phyloP scores from a whole-genome alignment of 2,888 invertebrate genomes.

The Tethea ocularis region DNA sequence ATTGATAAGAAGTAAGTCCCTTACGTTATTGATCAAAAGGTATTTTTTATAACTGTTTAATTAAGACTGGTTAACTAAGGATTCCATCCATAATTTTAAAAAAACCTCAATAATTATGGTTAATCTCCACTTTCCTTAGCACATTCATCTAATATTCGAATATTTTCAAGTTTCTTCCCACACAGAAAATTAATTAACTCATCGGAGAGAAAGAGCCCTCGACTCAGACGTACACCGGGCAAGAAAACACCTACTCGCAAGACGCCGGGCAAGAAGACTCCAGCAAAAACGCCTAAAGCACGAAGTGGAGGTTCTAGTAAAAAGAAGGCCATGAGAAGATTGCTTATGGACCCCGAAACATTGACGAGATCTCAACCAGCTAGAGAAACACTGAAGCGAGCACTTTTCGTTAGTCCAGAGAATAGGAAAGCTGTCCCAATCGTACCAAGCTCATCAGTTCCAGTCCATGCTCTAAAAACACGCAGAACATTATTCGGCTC shows the following conservation, averaged over 20 bases:
- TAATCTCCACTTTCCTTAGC: conserved; percentile 2
- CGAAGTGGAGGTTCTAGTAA: conserved; percentile 86
- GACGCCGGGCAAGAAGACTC: conserved; percentile 82
- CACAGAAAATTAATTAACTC: conserved; percentile 77
- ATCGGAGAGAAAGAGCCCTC: conserved; percentile 74
- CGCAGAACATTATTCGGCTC: conserved; percentile 87
- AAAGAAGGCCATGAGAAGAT: conserved; percentile 80
- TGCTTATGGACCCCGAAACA: conserved; percentile 70
- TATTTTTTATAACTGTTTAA: too few relatives aligned
- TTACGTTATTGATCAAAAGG: conserved; percentile 5
- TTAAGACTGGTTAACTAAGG: too few relatives aligned
- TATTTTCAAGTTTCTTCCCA: conserved; percentile 74
- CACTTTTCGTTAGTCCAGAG: conserved; percentile 89
- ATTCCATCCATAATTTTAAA: too few relatives aligned
- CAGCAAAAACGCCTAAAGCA: conserved; percentile 79
- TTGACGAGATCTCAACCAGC: conserved; percentile 67
- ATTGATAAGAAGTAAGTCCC: conserved; percentile 86
- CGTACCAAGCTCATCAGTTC: conserved; percentile 65
- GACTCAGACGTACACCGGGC: conserved; percentile 77
- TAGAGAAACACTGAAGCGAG: conserved; percentile 85
- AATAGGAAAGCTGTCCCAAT: conserved; percentile 59
- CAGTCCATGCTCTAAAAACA: conserved; percentile 81
- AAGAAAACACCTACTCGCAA: conserved; percentile 70
- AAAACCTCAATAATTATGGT: too few relatives aligned
- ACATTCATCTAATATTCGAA: conserved; percentile 42